phyloP scores from a whole-genome alignment of 2,113 vertebrate genomes.

The Corapipo altera region DNA sequence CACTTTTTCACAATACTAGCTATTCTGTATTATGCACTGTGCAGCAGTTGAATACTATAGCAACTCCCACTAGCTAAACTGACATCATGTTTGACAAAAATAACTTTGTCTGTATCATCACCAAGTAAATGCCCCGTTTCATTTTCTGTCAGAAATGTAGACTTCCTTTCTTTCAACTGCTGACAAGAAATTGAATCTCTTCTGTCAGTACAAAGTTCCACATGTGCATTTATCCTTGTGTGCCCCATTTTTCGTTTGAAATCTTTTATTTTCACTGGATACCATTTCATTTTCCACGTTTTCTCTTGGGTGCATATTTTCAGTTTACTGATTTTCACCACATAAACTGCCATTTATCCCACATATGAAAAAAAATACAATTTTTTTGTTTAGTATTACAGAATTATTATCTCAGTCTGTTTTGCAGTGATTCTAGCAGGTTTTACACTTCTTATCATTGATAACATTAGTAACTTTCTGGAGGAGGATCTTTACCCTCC shows the following conservation, averaged over 20 bases:
- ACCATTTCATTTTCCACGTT: neutral
- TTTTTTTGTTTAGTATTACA: neutral
- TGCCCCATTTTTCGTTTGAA: neutral
- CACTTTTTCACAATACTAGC: neutral
- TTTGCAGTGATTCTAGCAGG: neutral
- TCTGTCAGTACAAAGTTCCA: neutral
- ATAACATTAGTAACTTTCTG: neutral
- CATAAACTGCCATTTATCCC: neutral
- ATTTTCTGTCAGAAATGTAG: conserved; percentile 23
- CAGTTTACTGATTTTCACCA: neutral
- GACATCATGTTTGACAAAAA: neutral
- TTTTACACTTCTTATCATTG: neutral
- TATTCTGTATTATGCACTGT: neutral
- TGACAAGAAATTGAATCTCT: neutral
- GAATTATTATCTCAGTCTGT: neutral
- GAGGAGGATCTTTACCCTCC: neutral
- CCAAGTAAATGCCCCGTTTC: neutral
- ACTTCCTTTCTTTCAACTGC: neutral
- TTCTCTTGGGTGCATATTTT: neutral
- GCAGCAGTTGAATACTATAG: neutral
- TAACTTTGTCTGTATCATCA: neutral
- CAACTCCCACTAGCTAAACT: neutral
- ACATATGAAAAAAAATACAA: neutral
- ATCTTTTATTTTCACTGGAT: neutral
- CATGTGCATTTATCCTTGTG: neutral